Conservation (phyloP, 1,140 invertebrate genomes). For the Conus ventricosus region DNA sequence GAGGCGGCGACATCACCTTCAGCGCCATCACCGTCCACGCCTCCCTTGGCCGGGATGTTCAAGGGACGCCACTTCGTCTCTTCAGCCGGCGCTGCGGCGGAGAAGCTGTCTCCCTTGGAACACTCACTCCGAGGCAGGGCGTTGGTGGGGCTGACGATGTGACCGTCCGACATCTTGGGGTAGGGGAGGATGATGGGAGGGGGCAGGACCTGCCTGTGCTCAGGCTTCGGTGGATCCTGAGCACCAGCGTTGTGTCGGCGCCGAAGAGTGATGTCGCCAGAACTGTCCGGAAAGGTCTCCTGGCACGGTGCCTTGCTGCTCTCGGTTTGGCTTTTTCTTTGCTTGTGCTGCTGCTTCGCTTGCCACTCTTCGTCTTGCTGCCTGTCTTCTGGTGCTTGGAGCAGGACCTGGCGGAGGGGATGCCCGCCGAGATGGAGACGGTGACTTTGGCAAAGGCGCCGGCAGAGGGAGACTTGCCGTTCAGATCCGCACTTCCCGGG, state of each 20-base stretch:
- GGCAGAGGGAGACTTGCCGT: neutral
- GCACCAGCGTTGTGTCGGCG: neutral
- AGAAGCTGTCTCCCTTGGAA: neutral
- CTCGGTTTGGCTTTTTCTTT: neutral
- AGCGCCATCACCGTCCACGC: neutral
- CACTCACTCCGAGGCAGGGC: neutral
- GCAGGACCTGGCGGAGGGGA: neutral
- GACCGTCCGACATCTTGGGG: neutral
- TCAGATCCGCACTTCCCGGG: neutral
- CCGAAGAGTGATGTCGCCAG: neutral
- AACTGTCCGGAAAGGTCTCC: neutral
- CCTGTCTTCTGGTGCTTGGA: neutral
- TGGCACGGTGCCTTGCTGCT: neutral
- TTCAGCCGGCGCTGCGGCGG: neutral
- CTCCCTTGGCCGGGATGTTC: neutral
- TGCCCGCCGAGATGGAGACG: neutral
- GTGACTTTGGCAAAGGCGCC: slow-evolving; percentile 10
- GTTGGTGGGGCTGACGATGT: neutral
- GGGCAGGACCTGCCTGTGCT: neutral
- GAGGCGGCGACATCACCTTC: neutral
- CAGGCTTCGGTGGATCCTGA: neutral
- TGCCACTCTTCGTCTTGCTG: neutral
- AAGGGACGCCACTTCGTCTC: neutral
- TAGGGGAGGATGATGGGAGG: neutral
- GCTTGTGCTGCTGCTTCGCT: neutral